A percentile compares a stretch with the other conserved stretches of the same genome.
These are phyloP conservation scores for Cetonia aurata DNA, from an alignment of 2,888 invertebrate species.

Conservation along the genomic window DNA sequence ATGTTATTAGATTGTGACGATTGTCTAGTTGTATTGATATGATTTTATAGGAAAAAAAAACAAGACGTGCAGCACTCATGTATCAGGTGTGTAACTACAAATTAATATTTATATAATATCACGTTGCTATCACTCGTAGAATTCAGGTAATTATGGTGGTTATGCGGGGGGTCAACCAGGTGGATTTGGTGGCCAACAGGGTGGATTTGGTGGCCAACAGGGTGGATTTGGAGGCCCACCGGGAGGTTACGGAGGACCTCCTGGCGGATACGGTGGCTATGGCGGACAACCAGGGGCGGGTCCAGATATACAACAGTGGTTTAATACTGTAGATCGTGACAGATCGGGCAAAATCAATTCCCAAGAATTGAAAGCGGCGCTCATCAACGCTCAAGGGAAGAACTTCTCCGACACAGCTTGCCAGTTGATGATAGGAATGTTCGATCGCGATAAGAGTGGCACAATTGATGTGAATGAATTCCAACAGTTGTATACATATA, in stretches of 20 bases:
- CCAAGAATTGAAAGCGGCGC: slow-evolving; percentile 80
- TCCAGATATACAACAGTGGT: slow-evolving; percentile 88
- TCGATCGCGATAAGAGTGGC: slow-evolving; percentile 87
- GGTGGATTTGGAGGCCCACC: slow-evolving; percentile 24
- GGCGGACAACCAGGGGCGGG: slow-evolving; percentile 65
- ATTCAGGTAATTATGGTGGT: slow-evolving; percentile 16
- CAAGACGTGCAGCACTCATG: no score
- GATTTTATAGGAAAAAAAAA: no score
- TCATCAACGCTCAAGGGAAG: slow-evolving; percentile 88
- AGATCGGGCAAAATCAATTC: slow-evolving; percentile 86
- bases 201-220: slow-evolving; percentile 30
- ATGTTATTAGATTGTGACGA: no score
- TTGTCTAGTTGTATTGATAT: no score
- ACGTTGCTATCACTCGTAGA: not conserved
- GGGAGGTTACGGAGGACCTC: slow-evolving; percentile 22
- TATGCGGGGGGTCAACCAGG: no score
- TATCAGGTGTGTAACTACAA: no score
- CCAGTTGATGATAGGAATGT: slow-evolving; percentile 91
- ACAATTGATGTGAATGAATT: slow-evolving; percentile 88
- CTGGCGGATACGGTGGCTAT: slow-evolving; percentile 24
- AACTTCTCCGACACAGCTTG: slow-evolving; percentile 87
- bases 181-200: slow-evolving; percentile 9
- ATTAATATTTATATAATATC: no score
- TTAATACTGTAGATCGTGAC: slow-evolving; percentile 84
- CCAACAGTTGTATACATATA: slow-evolving; percentile 86